Evolutionary conservation across 2,797 vertebrate genomes (phyloP).

Genomic region (Ptychadena robeensis): DNA sequence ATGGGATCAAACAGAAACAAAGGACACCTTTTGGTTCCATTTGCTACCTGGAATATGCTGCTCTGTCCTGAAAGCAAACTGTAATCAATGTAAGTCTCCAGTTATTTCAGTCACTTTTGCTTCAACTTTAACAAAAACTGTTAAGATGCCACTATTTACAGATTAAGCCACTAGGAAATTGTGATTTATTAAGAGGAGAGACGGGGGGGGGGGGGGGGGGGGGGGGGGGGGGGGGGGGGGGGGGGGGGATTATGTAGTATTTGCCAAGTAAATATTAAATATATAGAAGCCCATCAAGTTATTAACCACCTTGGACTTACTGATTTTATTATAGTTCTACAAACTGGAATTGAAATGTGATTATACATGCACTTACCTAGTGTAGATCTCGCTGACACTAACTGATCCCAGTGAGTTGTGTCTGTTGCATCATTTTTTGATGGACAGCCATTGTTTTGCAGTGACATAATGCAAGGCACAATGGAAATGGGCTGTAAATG

Average conservation of each 20-base stretch:
- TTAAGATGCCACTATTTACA: neutral
- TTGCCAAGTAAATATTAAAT: no score
- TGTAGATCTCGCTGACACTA: no score
- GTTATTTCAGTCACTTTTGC: neutral
- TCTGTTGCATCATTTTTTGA: no score
- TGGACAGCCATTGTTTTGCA: no score
- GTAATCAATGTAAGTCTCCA: neutral
- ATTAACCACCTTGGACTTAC: neutral
- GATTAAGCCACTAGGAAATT: neutral
- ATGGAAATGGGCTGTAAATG: no score
- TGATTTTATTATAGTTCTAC: neutral
- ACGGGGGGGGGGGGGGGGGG: no score
- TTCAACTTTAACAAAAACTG: neutral
- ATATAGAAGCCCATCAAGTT: no score
- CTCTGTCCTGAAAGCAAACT: neutral
- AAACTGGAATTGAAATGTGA: neutral
- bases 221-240: no score
- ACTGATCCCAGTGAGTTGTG: no score
- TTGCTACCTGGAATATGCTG: neutral
- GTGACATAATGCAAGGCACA: no score
- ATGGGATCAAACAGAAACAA: neutral
- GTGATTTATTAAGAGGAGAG: neutral
- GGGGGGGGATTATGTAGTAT: no score
- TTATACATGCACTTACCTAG: neutral
- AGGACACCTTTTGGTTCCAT: neutral